Evolutionary conservation across 2,888 invertebrate species (phyloP).

Genomic region (Lasioglossum oenotherae): DNA sequence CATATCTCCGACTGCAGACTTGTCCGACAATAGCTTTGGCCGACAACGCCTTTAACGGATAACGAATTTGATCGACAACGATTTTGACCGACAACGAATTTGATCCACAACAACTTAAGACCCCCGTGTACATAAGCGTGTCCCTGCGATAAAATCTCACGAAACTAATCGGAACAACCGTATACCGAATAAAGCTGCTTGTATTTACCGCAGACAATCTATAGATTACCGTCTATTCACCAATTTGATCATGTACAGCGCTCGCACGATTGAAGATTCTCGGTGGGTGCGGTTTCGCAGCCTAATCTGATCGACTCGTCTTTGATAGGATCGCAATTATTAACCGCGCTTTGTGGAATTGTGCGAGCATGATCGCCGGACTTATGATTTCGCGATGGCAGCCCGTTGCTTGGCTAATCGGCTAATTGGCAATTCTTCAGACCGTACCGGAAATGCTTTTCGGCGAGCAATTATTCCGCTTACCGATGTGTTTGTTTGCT

Average conservation of each 20-base stretch:
- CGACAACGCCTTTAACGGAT: too few species aligned
- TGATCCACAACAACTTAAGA: too few species aligned
- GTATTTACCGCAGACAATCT: slow-evolving; percentile 7
- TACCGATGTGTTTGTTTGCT: too few species aligned
- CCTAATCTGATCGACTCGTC: neutral
- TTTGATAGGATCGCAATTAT: neutral
- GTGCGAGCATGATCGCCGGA: neutral
- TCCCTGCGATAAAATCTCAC: too few species aligned
- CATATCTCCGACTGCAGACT: too few species aligned
- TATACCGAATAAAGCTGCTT: neutral
- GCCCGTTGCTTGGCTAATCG: neutral
- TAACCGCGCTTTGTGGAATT: neutral
- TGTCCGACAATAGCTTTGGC: too few species aligned
- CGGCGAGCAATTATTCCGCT: too few species aligned
- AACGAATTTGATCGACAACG: too few species aligned
- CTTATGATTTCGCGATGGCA: neutral
- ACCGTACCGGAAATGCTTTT: neutral
- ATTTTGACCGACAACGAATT: too few species aligned
- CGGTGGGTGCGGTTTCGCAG: neutral
- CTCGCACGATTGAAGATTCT: neutral
- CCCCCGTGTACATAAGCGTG: too few species aligned
- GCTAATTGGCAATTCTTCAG: neutral
- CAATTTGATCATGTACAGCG: neutral
- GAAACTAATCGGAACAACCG: neutral
- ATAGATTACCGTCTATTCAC: slow-evolving; percentile 16